These are phyloP conservation scores for rabbit (Oryctolagus cuniculus) DNA, from an alignment of 2,113 vertebrate species.

Conservation along the genomic window mOryCun1.1 NC_091436.1:28210001-28210500, in stretches of 20 bases:
- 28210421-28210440: too few relatives aligned
- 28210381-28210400: too few relatives aligned
- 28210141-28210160: not conserved
- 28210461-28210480: too few relatives aligned
- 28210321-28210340: not conserved
- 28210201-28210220: not conserved
- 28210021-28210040: not conserved
- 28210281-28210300: not conserved
- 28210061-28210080: not conserved
- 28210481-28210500: too few relatives aligned
- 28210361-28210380: too few relatives aligned
- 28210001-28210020: not conserved
- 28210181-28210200: not conserved
- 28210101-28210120: not conserved
- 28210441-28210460: too few relatives aligned
- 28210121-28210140: not conserved
- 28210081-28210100: not conserved
- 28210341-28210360: not conserved
- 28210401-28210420: too few relatives aligned
- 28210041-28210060: not conserved
- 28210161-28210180: not conserved
- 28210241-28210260: not conserved
- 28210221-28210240: not conserved
- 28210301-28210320: not conserved
- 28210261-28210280: not conserved